phyloP scores from a whole-genome alignment of 2,888 invertebrate species.

The Chloroclystis v-ata region DNA sequence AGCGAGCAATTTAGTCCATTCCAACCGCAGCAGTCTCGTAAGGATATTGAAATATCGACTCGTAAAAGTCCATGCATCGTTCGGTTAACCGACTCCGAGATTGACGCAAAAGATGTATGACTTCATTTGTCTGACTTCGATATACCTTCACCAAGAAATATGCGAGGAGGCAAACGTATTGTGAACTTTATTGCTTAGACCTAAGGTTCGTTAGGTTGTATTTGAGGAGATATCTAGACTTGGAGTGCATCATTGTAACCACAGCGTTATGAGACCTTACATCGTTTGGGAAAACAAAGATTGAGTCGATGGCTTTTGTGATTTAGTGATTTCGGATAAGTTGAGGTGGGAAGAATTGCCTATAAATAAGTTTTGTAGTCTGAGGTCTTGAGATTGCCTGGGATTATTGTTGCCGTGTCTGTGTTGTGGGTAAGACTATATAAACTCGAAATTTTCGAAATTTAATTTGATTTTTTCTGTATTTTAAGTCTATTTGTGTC shows the following conservation, averaged over 20 bases:
- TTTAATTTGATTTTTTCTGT: too few species aligned
- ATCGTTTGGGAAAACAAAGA: constrained; percentile 69
- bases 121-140: constrained; percentile 75
- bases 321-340: constrained; percentile 46
- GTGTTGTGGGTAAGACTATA: constrained; percentile 13
- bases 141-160: constrained; percentile 52
- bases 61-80: constrained; percentile 67
- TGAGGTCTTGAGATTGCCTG: constrained; percentile 16
- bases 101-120: constrained; percentile 65
- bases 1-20: constrained; percentile 20
- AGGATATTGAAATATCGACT: constrained; percentile 75
- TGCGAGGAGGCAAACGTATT: constrained; percentile 6
- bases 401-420: constrained; percentile 9
- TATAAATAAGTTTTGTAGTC: constrained; percentile 20
- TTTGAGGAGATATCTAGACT: constrained; percentile 33
- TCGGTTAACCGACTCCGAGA: constrained; percentile 63
- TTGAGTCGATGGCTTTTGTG: constrained; percentile 58
- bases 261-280: constrained; percentile 66
- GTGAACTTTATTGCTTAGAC: not conserved
- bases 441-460: too few species aligned
- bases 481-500: too few species aligned
- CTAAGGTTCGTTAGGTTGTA: constrained; percentile 31
- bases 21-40: constrained; percentile 53
- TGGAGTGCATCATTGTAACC: constrained; percentile 59
- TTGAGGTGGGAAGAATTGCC: constrained; percentile 19